Evolutionary conservation across 2,888 invertebrate species (phyloP).

Genomic region (Griposia aprilina): DNA sequence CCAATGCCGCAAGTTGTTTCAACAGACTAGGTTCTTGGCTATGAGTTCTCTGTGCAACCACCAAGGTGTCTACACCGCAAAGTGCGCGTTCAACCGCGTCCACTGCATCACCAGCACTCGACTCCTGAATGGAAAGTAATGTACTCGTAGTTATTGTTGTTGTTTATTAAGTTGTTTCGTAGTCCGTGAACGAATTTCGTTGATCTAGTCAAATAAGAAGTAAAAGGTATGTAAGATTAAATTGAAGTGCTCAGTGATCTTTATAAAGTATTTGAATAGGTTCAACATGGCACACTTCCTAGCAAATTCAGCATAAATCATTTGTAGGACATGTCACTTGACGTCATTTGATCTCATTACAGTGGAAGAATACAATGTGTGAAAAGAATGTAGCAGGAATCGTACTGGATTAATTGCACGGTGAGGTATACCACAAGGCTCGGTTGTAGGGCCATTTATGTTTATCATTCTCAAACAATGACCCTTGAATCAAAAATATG

Average conservation of each 20-base stretch:
- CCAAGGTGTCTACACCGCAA: conserved; percentile 39
- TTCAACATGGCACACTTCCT: background rate
- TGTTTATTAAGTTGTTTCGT: background rate
- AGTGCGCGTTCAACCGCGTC: conserved; percentile 61
- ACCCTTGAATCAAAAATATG: background rate
- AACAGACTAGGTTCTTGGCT: conserved; percentile 49
- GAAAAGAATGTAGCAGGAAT: background rate
- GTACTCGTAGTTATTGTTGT: background rate
- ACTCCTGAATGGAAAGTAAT: conserved; percentile 14
- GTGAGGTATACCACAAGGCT: background rate
- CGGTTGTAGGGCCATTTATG: background rate
- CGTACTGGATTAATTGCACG: background rate
- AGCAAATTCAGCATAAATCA: background rate
- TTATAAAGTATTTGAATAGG: background rate
- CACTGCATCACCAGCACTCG: conserved; percentile 16
- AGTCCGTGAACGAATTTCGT: background rate
- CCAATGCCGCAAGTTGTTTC: conserved; percentile 53
- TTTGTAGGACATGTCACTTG: background rate
- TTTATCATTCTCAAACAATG: background rate
- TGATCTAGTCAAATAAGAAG: background rate
- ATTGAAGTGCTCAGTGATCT: background rate
- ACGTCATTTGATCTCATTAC: background rate
- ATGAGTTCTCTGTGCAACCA: conserved; percentile 37
- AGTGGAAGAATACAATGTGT: background rate
- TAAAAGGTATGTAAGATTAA: background rate